phyloP scores from a whole-genome alignment of 2,113 vertebrate genomes.

The Benitochromis conjunctus region DNA sequence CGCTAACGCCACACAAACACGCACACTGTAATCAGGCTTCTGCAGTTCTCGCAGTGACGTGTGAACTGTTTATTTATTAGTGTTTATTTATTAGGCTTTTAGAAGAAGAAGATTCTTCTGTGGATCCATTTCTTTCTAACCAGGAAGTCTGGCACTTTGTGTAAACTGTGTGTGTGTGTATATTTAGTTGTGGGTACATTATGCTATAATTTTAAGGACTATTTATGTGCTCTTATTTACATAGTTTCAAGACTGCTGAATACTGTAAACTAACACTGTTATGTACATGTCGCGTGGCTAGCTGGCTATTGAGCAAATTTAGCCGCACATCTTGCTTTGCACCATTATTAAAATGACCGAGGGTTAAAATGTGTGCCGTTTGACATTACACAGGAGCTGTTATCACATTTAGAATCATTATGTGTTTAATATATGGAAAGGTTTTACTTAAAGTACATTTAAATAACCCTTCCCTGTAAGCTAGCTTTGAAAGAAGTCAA shows the following conservation, averaged over 20 bases:
- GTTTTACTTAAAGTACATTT: not conserved
- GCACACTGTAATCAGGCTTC: not conserved
- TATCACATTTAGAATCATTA: not conserved
- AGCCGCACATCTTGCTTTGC: not conserved
- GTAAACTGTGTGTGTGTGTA: not conserved
- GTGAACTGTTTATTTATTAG: not conserved
- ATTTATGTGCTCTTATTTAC: not conserved
- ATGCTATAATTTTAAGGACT: not conserved
- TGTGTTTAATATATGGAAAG: not conserved
- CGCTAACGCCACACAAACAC: not conserved
- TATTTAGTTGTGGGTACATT: not conserved
- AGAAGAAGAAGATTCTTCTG: too few relatives aligned
- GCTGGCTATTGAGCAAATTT: not conserved
- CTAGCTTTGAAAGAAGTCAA: not conserved
- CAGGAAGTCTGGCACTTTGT: not conserved
- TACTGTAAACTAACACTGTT: not conserved
- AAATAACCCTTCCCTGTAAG: not conserved
- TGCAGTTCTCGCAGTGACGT: not conserved
- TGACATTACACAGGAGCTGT: not conserved
- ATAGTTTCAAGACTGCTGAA: not conserved
- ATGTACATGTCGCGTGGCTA: accelerated
- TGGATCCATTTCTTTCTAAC: not conserved
- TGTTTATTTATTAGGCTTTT: not conserved
- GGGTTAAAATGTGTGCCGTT: not conserved
- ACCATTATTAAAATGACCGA: not conserved